A percentile compares a stretch with the other conserved stretches of the same genome.
phyloP scores from a whole-genome alignment of 2,888 invertebrate genomes.

The Drosophila tripunctata region DNA sequence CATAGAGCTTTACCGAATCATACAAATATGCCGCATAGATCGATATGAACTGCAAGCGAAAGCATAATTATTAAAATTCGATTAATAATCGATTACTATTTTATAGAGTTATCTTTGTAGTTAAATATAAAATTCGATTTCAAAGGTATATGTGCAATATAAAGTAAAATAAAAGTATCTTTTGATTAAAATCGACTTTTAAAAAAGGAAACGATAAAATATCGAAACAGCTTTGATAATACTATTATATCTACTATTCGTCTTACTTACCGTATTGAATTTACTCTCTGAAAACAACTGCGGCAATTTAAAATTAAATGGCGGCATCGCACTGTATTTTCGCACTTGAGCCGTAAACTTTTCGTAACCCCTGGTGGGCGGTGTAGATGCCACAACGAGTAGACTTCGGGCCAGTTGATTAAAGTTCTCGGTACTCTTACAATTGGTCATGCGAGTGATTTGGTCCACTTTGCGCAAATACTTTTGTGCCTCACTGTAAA shows the following conservation, averaged over 20 bases:
- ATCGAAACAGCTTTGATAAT: too few species aligned
- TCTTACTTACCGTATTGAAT: slow-evolving; percentile 86
- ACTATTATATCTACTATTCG: too few species aligned
- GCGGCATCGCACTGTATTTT: slow-evolving; percentile 90
- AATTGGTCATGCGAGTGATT: slow-evolving; percentile 86
- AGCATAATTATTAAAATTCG: too few species aligned
- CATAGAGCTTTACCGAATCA: slow-evolving; percentile 96
- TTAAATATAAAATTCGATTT: too few species aligned
- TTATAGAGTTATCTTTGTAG: neutral
- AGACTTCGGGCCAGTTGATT: slow-evolving; percentile 91
- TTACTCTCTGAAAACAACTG: slow-evolving; percentile 85
- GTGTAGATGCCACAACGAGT: slow-evolving; percentile 94
- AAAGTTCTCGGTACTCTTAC: slow-evolving; percentile 86
- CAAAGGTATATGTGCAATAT: too few species aligned
- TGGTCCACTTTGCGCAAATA: slow-evolving; percentile 90
- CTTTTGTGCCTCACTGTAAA: slow-evolving; percentile 88
- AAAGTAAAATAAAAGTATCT: too few species aligned
- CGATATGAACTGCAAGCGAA: slow-evolving; percentile 88
- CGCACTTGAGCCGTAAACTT: slow-evolving; percentile 92
- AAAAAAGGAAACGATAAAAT: too few species aligned
- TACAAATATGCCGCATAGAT: slow-evolving; percentile 97
- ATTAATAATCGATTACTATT: neutral
- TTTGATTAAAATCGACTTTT: too few species aligned
- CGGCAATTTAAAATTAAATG: slow-evolving; percentile 91
- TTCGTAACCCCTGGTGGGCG: slow-evolving; percentile 90